phyloP scores from a whole-genome alignment of 2,888 invertebrate genomes.

The Theodoxus fluviatilis region DNA sequence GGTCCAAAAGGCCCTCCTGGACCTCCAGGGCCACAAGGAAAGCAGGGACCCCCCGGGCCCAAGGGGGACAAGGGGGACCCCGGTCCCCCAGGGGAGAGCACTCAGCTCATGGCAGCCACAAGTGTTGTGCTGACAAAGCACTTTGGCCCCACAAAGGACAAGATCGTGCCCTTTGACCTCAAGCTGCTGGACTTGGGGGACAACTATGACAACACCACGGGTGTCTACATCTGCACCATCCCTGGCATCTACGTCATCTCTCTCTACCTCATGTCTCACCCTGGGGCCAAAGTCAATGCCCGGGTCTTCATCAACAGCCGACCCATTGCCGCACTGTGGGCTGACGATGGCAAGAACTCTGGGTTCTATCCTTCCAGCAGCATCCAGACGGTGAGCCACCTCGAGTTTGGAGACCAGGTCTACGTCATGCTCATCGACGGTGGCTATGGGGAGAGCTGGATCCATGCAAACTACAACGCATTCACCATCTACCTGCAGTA shows the following conservation, averaged over 20 bases:
- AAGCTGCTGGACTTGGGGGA: slow-evolving; percentile 40
- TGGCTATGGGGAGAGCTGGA: slow-evolving; percentile 45
- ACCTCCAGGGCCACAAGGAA: slow-evolving; percentile 44
- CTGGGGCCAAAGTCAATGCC: slow-evolving; percentile 42
- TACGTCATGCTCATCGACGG: slow-evolving; percentile 43
- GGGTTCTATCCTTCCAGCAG: slow-evolving; percentile 44
- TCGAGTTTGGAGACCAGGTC: slow-evolving; percentile 44
- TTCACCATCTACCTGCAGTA: slow-evolving; percentile 41
- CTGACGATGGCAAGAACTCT: slow-evolving; percentile 40
- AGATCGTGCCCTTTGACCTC: slow-evolving; percentile 41
- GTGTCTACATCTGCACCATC: slow-evolving; percentile 42
- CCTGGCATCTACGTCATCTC: slow-evolving; percentile 42
- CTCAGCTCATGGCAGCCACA: slow-evolving; percentile 38
- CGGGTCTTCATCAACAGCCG: slow-evolving; percentile 40
- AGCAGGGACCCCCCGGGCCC: slow-evolving; percentile 38
- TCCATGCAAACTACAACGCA: slow-evolving; percentile 44
- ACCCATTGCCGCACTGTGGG: slow-evolving; percentile 44
- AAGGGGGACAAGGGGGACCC: slow-evolving; percentile 34
- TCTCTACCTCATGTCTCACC: slow-evolving; percentile 43
- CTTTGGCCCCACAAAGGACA: slow-evolving; percentile 40
- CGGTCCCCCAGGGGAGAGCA: too few relatives aligned
- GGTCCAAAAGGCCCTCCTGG: slow-evolving; percentile 66
- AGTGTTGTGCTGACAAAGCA: slow-evolving; percentile 40
- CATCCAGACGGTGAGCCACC: slow-evolving; percentile 39
- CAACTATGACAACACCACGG: slow-evolving; percentile 42